Conservation (phyloP, 2,113 vertebrate species). For the Anarrhichthys ocellatus region DNA sequence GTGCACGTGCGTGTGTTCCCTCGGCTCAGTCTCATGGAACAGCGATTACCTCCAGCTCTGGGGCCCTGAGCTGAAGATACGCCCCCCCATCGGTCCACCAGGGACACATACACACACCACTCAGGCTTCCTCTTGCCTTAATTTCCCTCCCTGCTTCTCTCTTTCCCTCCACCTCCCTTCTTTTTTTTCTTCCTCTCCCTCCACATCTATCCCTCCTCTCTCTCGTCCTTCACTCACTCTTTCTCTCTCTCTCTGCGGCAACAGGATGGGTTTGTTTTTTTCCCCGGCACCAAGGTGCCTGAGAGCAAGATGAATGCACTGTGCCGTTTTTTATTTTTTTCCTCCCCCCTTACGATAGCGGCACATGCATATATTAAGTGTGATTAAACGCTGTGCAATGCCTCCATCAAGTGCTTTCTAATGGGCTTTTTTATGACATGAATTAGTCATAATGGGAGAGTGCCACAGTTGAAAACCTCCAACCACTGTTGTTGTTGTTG, state of each 20-base stretch:
- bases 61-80: slow-evolving; percentile 62
- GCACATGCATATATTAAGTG: slow-evolving; percentile 85
- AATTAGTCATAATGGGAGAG: slow-evolving; percentile 84
- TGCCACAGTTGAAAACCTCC: slow-evolving; percentile 73
- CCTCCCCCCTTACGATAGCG: slow-evolving; percentile 63
- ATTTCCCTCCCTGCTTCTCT: slow-evolving; percentile 29
- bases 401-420: slow-evolving; percentile 85
- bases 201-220: neutral
- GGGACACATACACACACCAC: slow-evolving; percentile 43
- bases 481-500: slow-evolving; percentile 70
- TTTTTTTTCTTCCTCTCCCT: slow-evolving; percentile 24
- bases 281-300: slow-evolving; percentile 72
- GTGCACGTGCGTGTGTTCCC: slow-evolving; percentile 39
- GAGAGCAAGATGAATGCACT: slow-evolving; percentile 78
- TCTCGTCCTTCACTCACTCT: slow-evolving; percentile 33
- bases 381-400: slow-evolving; percentile 83
- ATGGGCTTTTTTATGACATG: slow-evolving; percentile 85
- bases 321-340: slow-evolving; percentile 39
- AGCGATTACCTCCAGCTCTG: slow-evolving; percentile 66
- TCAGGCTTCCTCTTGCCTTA: slow-evolving; percentile 51
- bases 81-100: slow-evolving; percentile 57
- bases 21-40: slow-evolving; percentile 64
- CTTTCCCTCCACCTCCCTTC: slow-evolving; percentile 21
- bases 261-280: slow-evolving; percentile 63
- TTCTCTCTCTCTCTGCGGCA: slow-evolving; percentile 63